Evolutionary conservation across 1,140 invertebrate genomes (phyloP).

Genomic region (Drosophila lacteicornis): DNA sequence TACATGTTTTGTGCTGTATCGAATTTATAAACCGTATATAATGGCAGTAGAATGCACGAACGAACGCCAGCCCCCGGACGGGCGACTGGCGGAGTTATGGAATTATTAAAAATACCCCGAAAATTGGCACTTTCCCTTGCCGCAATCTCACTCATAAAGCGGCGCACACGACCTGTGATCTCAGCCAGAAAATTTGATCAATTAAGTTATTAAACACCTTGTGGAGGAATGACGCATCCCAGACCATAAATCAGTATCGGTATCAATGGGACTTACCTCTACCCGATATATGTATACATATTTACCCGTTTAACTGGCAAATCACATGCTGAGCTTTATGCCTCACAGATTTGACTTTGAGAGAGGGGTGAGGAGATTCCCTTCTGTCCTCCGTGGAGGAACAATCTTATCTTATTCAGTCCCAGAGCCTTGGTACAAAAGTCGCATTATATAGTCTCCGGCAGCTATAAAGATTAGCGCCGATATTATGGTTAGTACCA

Average conservation of each 20-base stretch:
- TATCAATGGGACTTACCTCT: slow-evolving; percentile 35
- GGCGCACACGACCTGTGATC: slow-evolving; percentile 47
- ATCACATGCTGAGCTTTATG: slow-evolving; percentile 47
- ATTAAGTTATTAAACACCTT: slow-evolving; percentile 59
- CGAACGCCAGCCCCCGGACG: slow-evolving; percentile 15
- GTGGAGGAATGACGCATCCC: slow-evolving; percentile 33
- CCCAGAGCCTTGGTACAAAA: slow-evolving; percentile 62
- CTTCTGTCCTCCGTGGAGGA: slow-evolving; percentile 12
- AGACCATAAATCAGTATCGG: slow-evolving; percentile 38
- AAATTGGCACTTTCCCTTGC: slow-evolving; percentile 44
- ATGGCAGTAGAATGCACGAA: slow-evolving; percentile 13
- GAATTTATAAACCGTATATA: slow-evolving; percentile 19
- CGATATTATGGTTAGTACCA: slow-evolving; percentile 71
- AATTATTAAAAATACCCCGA: slow-evolving; percentile 48
- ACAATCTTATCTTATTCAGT: slow-evolving; percentile 64
- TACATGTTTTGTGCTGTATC: slow-evolving; percentile 8
- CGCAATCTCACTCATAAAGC: slow-evolving; percentile 40
- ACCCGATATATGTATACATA: background rate
- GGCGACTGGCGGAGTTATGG: slow-evolving; percentile 9
- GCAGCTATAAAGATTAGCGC: slow-evolving; percentile 67
- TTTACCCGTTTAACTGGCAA: background rate
- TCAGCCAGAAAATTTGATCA: slow-evolving; percentile 22
- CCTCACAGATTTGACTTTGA: slow-evolving; percentile 24
- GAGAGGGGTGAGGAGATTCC: slow-evolving; percentile 20
- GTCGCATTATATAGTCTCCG: slow-evolving; percentile 61